Conservation (phyloP, 2,888 invertebrate species). For the Netelia virgata region DNA sequence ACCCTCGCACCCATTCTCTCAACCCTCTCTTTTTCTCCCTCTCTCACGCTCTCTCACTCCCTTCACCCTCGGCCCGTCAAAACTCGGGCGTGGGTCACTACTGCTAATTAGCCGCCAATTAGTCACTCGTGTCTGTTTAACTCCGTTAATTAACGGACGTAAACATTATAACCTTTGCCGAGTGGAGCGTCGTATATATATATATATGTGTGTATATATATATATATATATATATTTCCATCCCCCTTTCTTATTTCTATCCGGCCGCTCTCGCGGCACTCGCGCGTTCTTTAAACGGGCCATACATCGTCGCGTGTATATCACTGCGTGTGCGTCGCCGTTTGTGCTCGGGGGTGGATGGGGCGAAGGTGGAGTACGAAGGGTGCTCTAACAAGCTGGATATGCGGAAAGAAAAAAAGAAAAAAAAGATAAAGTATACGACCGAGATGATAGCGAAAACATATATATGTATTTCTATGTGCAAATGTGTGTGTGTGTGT, state of each 20-base stretch:
- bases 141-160: conserved; percentile 83
- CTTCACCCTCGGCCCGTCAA: conserved; percentile 41
- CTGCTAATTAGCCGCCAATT: conserved; percentile 83
- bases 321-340: conserved; percentile 20
- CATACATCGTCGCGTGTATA: conserved; percentile 25
- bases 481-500: conserved; percentile 6
- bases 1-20: conserved; percentile 30
- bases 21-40: conserved; percentile 46
- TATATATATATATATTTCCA: conserved; percentile 68
- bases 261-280: conserved; percentile 39
- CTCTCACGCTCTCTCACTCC: conserved; percentile 46
- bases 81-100: conserved; percentile 77
- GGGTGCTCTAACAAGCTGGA: conserved; percentile 61
- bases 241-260: conserved; percentile 45
- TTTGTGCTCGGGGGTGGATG: conserved; percentile 6
- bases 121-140: conserved; percentile 81
- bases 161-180: conserved; percentile 77
- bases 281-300: conserved; percentile 34
- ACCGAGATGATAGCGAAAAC: conserved; percentile 42
- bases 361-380: conserved; percentile 28
- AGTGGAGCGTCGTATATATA: conserved; percentile 41
- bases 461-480: no score
- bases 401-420: conserved; percentile 32
- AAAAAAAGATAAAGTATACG: conserved; percentile 40
- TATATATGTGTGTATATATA: no score